phyloP scores from a whole-genome alignment of 2,888 invertebrate species.

The Drosophila mulleri region DNA sequence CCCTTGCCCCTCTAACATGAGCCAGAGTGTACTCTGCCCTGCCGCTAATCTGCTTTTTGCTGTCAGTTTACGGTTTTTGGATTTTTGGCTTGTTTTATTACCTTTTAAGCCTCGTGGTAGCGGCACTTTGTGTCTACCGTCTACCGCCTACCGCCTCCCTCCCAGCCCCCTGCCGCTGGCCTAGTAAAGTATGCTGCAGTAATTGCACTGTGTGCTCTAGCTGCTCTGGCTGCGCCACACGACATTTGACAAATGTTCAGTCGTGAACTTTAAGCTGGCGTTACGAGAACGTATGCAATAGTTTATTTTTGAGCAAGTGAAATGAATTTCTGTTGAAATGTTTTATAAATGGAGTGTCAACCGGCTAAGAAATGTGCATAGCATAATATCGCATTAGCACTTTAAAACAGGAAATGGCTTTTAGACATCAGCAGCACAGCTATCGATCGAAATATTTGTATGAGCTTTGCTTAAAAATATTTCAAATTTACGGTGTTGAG shows the following conservation, averaged over 20 bases:
- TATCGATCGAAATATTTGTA: background rate
- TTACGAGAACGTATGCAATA: constrained; percentile 28
- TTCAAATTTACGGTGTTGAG: too few relatives aligned
- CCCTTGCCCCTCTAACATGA: background rate
- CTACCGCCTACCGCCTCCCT: background rate
- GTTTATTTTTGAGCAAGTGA: constrained; percentile 20
- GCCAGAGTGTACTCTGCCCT: constrained; percentile 9
- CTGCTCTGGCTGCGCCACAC: constrained; percentile 20
- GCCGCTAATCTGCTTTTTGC: constrained; percentile 77
- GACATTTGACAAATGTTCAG: constrained; percentile 58
- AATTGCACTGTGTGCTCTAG: constrained; percentile 53
- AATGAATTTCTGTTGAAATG: constrained; percentile 44
- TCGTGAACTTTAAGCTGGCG: constrained; percentile 43
- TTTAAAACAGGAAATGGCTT: background rate
- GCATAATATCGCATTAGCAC: constrained; percentile 13
- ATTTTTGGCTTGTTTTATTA: constrained; percentile 80
- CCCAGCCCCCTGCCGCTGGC: background rate
- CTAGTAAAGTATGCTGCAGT: constrained; percentile 35
- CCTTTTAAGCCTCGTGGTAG: constrained; percentile 78
- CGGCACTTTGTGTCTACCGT: constrained; percentile 42
- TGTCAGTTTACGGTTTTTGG: constrained; percentile 77
- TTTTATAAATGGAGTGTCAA: constrained; percentile 41
- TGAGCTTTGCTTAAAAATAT: background rate
- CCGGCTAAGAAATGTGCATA: constrained; percentile 14
- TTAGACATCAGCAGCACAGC: background rate